Evolutionary conservation across 1,140 invertebrate species (phyloP).

Genomic region (Formica selysi): DNA sequence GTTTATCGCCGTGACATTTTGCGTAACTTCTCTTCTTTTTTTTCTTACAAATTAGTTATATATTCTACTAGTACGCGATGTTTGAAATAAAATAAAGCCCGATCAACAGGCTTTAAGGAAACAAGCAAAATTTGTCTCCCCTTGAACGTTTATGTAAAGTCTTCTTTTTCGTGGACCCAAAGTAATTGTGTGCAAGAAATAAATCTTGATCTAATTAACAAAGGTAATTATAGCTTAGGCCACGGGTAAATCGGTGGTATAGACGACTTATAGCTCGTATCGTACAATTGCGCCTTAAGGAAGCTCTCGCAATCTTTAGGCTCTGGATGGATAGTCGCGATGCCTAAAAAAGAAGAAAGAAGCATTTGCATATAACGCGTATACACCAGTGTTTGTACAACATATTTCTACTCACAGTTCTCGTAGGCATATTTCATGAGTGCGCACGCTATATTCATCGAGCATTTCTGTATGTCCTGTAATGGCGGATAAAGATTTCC

Average conservation of each 20-base stretch:
- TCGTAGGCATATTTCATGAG: slow-evolving; percentile 96
- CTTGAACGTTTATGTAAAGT: not conserved
- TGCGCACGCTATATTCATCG: slow-evolving; percentile 94
- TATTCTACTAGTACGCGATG: not conserved
- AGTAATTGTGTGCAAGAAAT: slow-evolving; percentile 3
- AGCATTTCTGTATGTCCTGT: slow-evolving; percentile 95
- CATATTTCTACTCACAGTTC: slow-evolving; percentile 88
- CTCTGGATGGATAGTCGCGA: slow-evolving; percentile 92
- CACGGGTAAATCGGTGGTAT: slow-evolving; percentile 90
- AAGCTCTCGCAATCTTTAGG: slow-evolving; percentile 92
- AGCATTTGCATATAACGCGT: not conserved
- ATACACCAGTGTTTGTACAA: not conserved
- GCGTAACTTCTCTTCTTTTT: not conserved
- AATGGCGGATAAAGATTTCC: slow-evolving; percentile 99
- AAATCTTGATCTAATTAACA: slow-evolving; percentile 6
- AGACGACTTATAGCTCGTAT: slow-evolving; percentile 90
- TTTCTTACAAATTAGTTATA: slow-evolving; percentile 27
- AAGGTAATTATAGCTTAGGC: slow-evolving; percentile 85
- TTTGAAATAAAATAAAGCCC: slow-evolving; percentile 34
- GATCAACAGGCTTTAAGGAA: slow-evolving; percentile 64
- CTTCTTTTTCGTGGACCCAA: not conserved
- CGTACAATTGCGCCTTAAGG: slow-evolving; percentile 93
- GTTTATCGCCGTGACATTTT: not conserved
- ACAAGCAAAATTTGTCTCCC: not conserved
- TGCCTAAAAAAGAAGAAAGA: slow-evolving; percentile 85